Base-by-base conservation (phyloP, 2,888 invertebrate species). In the Sericinus montela region DNA sequence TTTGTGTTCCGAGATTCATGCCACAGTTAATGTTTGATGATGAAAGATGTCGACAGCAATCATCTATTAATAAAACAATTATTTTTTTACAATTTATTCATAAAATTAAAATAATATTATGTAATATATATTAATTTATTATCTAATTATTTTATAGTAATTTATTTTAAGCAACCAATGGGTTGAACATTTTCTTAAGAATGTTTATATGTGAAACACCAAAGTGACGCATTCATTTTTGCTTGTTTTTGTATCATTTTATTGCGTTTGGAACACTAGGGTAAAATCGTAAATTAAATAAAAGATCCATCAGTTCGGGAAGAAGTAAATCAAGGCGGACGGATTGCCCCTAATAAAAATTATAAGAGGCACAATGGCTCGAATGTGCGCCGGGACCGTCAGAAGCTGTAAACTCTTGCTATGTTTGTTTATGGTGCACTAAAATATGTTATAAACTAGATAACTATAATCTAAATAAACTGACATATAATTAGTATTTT, bases 321-420 rank as follows among this genome's bases (percentile, higher is more conserved):
- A 86, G 85, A 69, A 84, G 87, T 87, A 88, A 88, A 88, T 88
- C 88, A 88, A 86, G 81, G 60, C 76, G 74, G 87, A 86, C 84
- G 87, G 83, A 88, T 88, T 87, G 88, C 86, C 86, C 82, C 83
- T 80, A 86, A 87, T 88, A 87, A 88, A 88, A 88, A 88, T 87
- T 88, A 88, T 88, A 88, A 87, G 83, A 85, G 80, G 84, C 86
- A 87, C 87, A 88, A 88, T 87, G 79, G 76, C 64, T 76, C 76
- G 78, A 80, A 81, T 84, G 83, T 82, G 84, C 79, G 76, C 69
- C 78, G 78, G 68, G 79, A 75, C 76, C 79, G 85, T 74, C 85
- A 80, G 85, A 79, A 81, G 87, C 78, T 76, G 81, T 86, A 87
- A 87, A 87, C 79, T 80, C 80, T 79, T 72, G 80, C 85, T 85